phyloP scores from a whole-genome alignment of 2,888 invertebrate genomes.

The Drosophila bunnanda region DNA sequence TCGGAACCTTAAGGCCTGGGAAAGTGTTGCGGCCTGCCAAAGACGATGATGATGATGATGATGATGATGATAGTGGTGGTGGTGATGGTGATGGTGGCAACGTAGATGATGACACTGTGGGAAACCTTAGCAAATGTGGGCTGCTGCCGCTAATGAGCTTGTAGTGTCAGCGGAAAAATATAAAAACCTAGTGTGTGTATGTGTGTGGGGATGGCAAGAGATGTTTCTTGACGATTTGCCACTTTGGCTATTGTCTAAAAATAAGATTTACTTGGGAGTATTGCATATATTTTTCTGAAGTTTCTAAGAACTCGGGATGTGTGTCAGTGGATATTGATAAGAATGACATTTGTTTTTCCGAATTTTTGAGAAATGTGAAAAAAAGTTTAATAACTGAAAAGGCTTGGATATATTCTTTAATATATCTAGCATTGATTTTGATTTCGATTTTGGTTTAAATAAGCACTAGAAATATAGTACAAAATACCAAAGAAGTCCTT shows the following conservation, averaged over 20 bases:
- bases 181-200: constrained; percentile 1
- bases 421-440: neutral
- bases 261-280: neutral
- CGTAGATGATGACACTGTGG: constrained; percentile 68
- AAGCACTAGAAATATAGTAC: too few relatives aligned
- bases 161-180: constrained; percentile 53
- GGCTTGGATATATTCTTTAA: accelerated
- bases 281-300: neutral
- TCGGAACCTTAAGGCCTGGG: constrained; percentile 64
- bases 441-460: neutral
- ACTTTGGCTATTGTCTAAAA: constrained; percentile 2
- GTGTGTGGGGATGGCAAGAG: constrained; percentile 2
- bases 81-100: constrained; percentile 1
- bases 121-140: constrained; percentile 75
- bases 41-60: constrained; percentile 21
- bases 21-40: constrained; percentile 61
- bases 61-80: neutral
- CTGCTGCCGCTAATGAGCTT: constrained; percentile 70
- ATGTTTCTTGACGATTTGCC: neutral
- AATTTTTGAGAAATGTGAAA: neutral
- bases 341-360: neutral
- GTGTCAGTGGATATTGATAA: neutral
- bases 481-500: too few relatives aligned
- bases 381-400: neutral
- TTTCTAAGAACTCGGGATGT: neutral